Conservation (phyloP, 2,113 vertebrate genomes). For the Bubo scandiacus region DNA sequence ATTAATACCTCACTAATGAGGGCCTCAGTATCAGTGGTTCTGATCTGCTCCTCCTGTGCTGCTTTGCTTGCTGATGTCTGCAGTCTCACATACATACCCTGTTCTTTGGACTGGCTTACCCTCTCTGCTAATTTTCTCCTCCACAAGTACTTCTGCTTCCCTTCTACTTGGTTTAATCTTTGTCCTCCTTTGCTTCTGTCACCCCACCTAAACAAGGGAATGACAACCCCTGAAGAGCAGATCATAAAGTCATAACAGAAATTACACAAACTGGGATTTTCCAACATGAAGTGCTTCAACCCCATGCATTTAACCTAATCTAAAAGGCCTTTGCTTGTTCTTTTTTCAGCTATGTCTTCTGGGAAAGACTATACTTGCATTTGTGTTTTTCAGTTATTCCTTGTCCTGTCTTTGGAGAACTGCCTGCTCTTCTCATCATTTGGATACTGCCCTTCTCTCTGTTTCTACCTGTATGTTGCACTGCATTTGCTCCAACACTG, state of each 20-base stretch:
- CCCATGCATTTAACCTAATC: not conserved
- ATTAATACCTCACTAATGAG: not conserved
- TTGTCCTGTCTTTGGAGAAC: not conserved
- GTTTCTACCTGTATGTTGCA: not conserved
- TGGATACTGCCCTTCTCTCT: not conserved
- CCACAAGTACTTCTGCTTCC: not conserved
- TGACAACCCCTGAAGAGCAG: rapidly evolving
- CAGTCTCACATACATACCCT: not conserved
- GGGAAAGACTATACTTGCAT: not conserved
- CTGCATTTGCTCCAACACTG: not conserved
- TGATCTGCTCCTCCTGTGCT: not conserved
- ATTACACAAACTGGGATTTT: not conserved
- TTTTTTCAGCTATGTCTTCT: not conserved
- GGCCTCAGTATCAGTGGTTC: not conserved
- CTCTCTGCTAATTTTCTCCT: not conserved
- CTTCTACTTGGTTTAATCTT: not conserved
- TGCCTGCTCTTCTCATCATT: not conserved
- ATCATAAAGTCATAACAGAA: not conserved
- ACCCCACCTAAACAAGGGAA: not conserved
- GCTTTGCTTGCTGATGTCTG: not conserved
- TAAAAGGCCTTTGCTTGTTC: not conserved
- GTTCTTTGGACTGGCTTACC: not conserved
- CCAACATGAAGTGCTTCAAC: not conserved
- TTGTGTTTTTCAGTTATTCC: not conserved
- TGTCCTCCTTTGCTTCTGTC: not conserved